Percentiles rank a stretch among this genome's conserved stretches.
Evolutionary conservation across 2,113 vertebrate genomes (phyloP).

Genomic region (Macquaria australasica): DNA sequence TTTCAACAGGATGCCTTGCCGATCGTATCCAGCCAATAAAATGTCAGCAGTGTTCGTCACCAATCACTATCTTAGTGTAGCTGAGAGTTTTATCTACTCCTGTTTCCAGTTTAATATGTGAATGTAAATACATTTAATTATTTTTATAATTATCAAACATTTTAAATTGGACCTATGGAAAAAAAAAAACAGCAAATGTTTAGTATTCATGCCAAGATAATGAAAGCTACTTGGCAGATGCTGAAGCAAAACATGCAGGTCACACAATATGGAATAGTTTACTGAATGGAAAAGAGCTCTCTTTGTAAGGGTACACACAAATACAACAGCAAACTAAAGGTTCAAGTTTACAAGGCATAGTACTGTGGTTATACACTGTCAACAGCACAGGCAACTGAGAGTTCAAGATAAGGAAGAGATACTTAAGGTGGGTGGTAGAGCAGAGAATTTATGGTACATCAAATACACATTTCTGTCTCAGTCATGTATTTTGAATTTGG

Average conservation of each 20-base stretch:
- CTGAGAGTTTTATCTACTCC: conserved; percentile 3
- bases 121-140: not conserved
- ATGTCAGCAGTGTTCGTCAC: not conserved
- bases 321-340: not conserved
- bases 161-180: not conserved
- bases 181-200: conserved; percentile 13
- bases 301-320: not conserved
- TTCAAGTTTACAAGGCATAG: not conserved
- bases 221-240: not conserved
- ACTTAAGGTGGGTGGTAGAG: not conserved
- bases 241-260: conserved; percentile 7
- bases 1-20: conserved; percentile 17
- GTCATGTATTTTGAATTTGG: not conserved
- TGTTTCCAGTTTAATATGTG: not conserved
- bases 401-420: not conserved
- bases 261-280: not conserved
- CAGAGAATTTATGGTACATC: not conserved
- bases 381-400: conserved; percentile 14
- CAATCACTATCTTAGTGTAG: not conserved
- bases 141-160: not conserved
- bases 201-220: not conserved
- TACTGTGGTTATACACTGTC: not conserved
- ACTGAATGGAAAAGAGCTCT: not conserved
- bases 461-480: not conserved
- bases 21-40: not conserved